Conservation (phyloP, 2,888 invertebrate genomes). For the Sussaba pulchella region DNA sequence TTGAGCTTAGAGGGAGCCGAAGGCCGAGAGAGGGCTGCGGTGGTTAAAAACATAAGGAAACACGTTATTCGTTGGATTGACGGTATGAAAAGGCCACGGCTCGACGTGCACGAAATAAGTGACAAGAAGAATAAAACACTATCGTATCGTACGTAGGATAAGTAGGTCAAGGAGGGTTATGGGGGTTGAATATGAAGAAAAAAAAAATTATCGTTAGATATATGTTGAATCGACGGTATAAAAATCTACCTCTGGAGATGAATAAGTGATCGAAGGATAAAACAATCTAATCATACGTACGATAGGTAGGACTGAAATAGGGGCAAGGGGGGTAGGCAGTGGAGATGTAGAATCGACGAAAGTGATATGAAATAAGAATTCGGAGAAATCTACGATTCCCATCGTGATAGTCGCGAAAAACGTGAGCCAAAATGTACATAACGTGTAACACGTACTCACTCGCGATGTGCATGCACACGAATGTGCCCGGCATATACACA, state of each 20-base stretch:
- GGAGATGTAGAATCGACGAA: constrained; percentile 60
- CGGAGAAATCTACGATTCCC: not conserved
- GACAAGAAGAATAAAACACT: constrained; percentile 36
- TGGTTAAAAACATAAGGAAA: not conserved
- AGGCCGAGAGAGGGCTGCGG: not conserved
- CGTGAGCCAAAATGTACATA: constrained; percentile 38
- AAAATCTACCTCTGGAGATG: no score
- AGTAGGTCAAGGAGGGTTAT: constrained; percentile 53
- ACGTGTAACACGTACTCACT: constrained; percentile 60
- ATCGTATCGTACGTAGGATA: constrained; percentile 65
- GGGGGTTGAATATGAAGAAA: not conserved
- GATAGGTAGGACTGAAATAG: constrained; percentile 38
- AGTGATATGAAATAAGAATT: constrained; percentile 63
- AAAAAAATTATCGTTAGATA: no score
- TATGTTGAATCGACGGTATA: no score
- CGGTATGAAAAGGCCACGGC: constrained; percentile 28
- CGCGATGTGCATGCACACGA: constrained; percentile 24
- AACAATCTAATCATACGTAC: no score
- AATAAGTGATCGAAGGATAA: no score
- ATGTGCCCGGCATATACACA: constrained; percentile 57
- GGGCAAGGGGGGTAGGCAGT: constrained; percentile 48
- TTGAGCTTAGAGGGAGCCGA: not conserved
- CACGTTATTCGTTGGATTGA: constrained; percentile 24
- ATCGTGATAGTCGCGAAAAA: constrained; percentile 19
- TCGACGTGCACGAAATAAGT: not conserved